Evolutionary conservation across 1,140 invertebrate species (phyloP).

Genomic region (Medauroidea extradentata): DNA sequence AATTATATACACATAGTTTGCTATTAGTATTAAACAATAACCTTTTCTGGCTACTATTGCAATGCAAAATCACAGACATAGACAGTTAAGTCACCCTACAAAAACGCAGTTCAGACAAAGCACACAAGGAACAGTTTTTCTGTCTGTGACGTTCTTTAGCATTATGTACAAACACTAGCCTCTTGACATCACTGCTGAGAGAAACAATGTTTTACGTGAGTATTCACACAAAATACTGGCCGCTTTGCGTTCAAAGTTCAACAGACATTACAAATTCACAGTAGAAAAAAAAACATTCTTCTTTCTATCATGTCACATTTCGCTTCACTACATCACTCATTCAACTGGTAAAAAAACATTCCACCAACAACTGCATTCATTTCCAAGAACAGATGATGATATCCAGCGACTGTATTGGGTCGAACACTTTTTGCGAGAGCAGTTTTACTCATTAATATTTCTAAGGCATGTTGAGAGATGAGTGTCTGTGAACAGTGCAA

Average conservation of each 20-base stretch:
- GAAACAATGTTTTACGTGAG: conserved; percentile 6
- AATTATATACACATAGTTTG: neutral
- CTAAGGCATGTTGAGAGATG: too few relatives aligned
- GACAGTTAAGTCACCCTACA: conserved; percentile 10
- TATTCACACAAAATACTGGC: conserved; percentile 3
- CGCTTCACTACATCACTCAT: neutral
- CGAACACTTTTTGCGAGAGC: neutral
- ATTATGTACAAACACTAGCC: conserved; percentile 4
- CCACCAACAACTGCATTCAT: neutral
- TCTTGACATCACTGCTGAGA: conserved; percentile 5
- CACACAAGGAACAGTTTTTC: conserved; percentile 14
- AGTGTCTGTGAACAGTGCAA: too few relatives aligned
- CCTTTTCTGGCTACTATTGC: conserved; percentile 10
- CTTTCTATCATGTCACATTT: neutral
- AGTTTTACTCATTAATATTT: neutral
- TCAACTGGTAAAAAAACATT: neutral
- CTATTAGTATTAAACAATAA: conserved; percentile 3
- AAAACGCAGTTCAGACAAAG: conserved; percentile 9
- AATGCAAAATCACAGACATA: conserved; percentile 19
- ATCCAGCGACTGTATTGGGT: neutral
- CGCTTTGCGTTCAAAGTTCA: neutral
- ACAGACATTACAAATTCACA: neutral
- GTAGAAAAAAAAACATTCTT: neutral
- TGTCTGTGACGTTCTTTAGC: conserved; percentile 6
- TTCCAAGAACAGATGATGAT: neutral